A percentile compares a stretch with the other conserved stretches of the same genome.
Evolutionary conservation across 2,888 invertebrate species (phyloP).

Genomic region (Polymixis flavicincta): DNA sequence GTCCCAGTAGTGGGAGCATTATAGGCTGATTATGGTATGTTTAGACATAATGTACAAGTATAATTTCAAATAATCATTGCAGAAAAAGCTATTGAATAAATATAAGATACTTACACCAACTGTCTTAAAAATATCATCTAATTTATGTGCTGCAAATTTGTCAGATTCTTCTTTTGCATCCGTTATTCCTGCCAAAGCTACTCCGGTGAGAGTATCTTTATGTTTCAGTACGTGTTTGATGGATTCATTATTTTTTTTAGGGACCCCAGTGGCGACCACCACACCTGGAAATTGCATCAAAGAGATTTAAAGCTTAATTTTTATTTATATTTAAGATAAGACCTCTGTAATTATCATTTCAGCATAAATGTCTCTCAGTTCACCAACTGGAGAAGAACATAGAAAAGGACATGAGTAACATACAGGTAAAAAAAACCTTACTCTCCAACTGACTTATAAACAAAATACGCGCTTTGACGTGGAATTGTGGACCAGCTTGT

Average conservation of each 20-base stretch:
- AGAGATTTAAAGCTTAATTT: neutral
- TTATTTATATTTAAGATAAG: neutral
- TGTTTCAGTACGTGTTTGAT: conserved; percentile 91
- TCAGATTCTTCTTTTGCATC: conserved; percentile 92
- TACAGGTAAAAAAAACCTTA: neutral
- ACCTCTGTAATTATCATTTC: neutral
- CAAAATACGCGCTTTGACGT: too few relatives aligned
- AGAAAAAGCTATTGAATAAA: neutral
- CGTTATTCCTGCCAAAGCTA: conserved; percentile 95
- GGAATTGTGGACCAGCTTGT: too few relatives aligned
- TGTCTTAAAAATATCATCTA: conserved; percentile 91
- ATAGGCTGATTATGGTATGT: too few relatives aligned
- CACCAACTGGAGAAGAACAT: neutral
- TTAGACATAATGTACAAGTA: neutral
- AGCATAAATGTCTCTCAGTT: neutral
- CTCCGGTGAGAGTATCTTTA: conserved; percentile 92
- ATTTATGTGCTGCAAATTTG: conserved; percentile 85
- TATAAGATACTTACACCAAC: conserved; percentile 88
- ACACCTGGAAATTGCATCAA: conserved; percentile 90
- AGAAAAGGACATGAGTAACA: neutral
- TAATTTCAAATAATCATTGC: neutral
- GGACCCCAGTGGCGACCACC: conserved; percentile 94
- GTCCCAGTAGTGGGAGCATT: too few relatives aligned
- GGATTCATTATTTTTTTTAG: conserved; percentile 92
- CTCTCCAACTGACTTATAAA: too few relatives aligned